Evolutionary conservation across 2,113 vertebrate genomes (phyloP), one percentile per base, ranked within the genome.

Genomic region (Catharus bicknelli): DNA sequence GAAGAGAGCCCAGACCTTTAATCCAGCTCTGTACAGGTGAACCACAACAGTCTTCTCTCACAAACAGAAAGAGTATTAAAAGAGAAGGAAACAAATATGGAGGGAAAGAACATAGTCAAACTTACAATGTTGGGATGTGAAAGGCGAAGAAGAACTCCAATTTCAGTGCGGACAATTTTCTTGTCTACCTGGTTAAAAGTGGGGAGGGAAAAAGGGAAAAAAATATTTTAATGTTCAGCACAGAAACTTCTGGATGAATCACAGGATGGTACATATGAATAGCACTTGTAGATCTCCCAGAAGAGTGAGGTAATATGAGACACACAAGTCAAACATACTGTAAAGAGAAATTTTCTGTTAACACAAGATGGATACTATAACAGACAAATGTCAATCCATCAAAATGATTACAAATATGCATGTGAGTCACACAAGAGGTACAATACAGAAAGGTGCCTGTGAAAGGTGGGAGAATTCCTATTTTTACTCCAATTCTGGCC

Each of bases 41-140:
- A 75, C 7, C 7, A 38, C 10, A 77, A 25, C 1, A 64, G 18
- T 30, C 13, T 68, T 5, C 6, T 63, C 32, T 73, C 29, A 58
- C 9, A 30, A 79, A 62, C 3, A 59, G 16, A 50, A 61, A n/a
- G 3, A 50, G 29, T 29, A 67, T 12, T 5, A 16, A 47, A 43
- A 77, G 32, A 21, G 12, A 48, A 61, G 23, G 18, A 79, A 79
- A 54, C 5, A 70, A 75, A 57, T 0, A 0, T 36, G 16, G 19
- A 76, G 10, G 50, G n/a, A 30, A 80, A 72, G 32, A 93, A 72
- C 11, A 42, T 36, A 21, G 20, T 10, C 81, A 34, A 85, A 98
- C 98, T 98, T 98, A 99, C 98, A 91, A 99, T 99, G 87, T 99
- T 99, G 70, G 98, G 98, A 96, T 99, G 98, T 0, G 98, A 99